Conservation (phyloP, 2,113 vertebrate genomes). For the Nicator chloris region DNA sequence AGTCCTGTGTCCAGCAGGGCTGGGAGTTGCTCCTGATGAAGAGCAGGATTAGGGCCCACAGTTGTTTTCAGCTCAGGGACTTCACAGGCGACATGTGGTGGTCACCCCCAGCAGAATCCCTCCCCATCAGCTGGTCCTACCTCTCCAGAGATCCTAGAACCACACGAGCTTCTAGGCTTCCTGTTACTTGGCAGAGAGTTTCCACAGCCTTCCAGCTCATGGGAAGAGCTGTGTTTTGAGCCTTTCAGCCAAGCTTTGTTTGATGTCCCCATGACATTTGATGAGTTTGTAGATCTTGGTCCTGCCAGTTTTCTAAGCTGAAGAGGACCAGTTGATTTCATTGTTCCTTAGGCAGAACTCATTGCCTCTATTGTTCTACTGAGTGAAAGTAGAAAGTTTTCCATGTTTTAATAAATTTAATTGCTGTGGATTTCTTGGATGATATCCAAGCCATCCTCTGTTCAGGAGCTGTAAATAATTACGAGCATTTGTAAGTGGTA, state of each 20-base stretch:
- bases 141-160: too few relatives aligned
- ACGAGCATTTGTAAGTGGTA: slow-evolving; percentile 17
- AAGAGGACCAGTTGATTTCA: background rate
- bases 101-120: background rate
- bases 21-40: background rate
- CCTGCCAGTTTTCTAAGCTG: background rate
- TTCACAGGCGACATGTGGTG: background rate
- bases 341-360: background rate
- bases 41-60: background rate
- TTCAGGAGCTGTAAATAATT: slow-evolving; percentile 45
- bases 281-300: background rate
- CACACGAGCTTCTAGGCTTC: background rate
- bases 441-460: background rate
- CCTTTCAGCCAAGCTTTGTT: background rate
- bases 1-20: background rate
- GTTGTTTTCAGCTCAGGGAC: background rate
- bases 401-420: background rate
- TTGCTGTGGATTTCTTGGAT: slow-evolving; percentile 18
- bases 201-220: background rate
- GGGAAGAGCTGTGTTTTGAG: background rate
- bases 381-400: background rate
- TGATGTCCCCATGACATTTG: background rate
- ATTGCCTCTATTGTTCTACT: background rate
- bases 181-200: background rate
- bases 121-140: background rate